A percentile compares a stretch with the other conserved stretches of the same genome.
phyloP scores from a whole-genome alignment of 53 echinoderm and acorn worm species.

The Stichopus horrens region DNA sequence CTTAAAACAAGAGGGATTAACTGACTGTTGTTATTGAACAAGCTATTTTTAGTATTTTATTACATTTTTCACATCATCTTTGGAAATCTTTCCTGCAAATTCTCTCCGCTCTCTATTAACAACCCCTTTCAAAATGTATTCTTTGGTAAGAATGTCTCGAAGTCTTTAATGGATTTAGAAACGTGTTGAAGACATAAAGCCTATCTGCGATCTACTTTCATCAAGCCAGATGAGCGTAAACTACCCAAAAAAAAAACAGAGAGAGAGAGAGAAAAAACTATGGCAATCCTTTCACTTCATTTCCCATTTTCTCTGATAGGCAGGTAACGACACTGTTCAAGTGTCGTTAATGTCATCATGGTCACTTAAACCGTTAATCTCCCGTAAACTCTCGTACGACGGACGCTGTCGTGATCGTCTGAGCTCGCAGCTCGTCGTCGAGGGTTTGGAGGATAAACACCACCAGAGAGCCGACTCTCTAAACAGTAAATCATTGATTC shows the following conservation, averaged over 20 bases:
- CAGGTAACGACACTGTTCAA: not conserved
- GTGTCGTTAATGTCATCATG: conserved; percentile 30
- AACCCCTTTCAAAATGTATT: too few relatives aligned
- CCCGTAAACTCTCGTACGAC: not conserved
- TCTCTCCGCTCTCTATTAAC: too few relatives aligned
- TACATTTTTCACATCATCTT: too few relatives aligned
- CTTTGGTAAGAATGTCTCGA: too few relatives aligned
- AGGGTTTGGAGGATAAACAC: too few relatives aligned
- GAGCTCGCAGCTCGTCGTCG: too few relatives aligned
- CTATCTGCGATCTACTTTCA: not conserved
- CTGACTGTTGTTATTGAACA: too few relatives aligned
- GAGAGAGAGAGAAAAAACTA: not conserved
- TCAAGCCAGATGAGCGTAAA: not conserved
- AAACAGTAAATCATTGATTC: not conserved
- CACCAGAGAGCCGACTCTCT: not conserved
- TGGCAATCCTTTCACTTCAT: not conserved
- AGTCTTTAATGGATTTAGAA: not conserved
- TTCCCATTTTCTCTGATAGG: not conserved
- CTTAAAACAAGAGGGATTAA: too few relatives aligned
- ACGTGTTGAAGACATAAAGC: not conserved
- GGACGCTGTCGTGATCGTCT: too few relatives aligned
- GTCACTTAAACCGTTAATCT: conserved; percentile 31
- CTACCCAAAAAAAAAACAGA: not conserved
- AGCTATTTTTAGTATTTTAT: too few relatives aligned
- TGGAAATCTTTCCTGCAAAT: too few relatives aligned